These are phyloP conservation scores for Muscidifurax raptorellus DNA, from an alignment of 1,140 invertebrate genomes.

Conservation along the genomic window DNA sequence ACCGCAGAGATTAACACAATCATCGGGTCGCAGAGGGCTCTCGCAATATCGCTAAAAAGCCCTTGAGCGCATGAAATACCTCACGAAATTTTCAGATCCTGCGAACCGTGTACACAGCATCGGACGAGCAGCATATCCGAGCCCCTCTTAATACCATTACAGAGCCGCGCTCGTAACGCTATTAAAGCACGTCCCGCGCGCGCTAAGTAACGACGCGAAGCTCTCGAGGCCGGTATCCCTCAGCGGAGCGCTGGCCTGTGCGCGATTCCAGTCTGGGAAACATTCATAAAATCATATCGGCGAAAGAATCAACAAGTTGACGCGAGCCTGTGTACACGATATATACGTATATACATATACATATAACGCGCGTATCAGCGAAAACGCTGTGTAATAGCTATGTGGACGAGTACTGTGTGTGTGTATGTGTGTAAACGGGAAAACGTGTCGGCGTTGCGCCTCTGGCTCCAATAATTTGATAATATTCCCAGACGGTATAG, in stretches of 20 bases:
- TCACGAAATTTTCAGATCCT: constrained; percentile 2
- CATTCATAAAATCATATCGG: constrained; percentile 16
- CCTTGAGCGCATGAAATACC: neutral
- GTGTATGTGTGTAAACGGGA: constrained; percentile 32
- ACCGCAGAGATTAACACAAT: too few relatives aligned
- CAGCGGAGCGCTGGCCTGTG: neutral
- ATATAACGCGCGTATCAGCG: neutral
- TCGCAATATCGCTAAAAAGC: neutral
- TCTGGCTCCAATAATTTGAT: constrained; percentile 55
- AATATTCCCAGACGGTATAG: constrained; percentile 43
- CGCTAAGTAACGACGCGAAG: constrained; percentile 20
- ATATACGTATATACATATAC: too few relatives aligned
- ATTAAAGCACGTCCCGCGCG: constrained; percentile 15
- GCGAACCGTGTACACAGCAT: neutral
- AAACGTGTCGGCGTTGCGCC: constrained; percentile 41
- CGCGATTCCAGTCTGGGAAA: neutral
- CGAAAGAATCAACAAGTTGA: constrained; percentile 33
- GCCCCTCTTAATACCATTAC: constrained; percentile 14
- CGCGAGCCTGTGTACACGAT: too few relatives aligned
- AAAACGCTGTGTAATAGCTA: neutral
- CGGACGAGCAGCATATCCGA: neutral
- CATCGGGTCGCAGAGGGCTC: too few relatives aligned
- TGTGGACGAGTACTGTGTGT: neutral
- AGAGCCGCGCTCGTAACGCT: neutral
- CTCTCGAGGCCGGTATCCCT: neutral